Conservation (phyloP, 2,113 vertebrate genomes). For the Nothobranchius furzeri region DNA sequence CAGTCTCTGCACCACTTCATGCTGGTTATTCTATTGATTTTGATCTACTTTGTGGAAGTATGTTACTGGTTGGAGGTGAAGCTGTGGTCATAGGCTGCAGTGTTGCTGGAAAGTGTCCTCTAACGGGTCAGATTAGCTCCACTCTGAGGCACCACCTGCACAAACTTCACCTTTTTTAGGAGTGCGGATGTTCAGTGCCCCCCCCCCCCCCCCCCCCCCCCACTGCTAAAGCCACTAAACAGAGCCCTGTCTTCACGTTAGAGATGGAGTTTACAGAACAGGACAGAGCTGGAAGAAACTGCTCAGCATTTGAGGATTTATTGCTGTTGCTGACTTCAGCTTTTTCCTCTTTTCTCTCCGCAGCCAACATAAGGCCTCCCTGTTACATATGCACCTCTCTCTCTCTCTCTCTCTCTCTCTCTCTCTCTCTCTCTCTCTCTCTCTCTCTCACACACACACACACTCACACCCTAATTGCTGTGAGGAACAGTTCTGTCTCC, state of each 20-base stretch:
- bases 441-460: too few species aligned
- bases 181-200: slow-evolving; percentile 42
- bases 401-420: not conserved
- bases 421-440: too few species aligned
- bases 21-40: slow-evolving; percentile 70
- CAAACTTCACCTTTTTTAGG: slow-evolving; percentile 41
- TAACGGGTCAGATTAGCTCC: slow-evolving; percentile 45
- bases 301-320: slow-evolving; percentile 69
- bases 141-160: slow-evolving; percentile 42
- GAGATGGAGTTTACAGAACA: slow-evolving; percentile 59
- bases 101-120: slow-evolving; percentile 57
- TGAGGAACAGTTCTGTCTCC: slow-evolving; percentile 63
- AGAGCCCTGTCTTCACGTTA: slow-evolving; percentile 48
- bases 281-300: slow-evolving; percentile 57
- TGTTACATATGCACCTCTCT: slow-evolving; percentile 61
- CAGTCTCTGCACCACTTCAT: slow-evolving; percentile 59
- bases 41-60: slow-evolving; percentile 41
- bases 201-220: slow-evolving; percentile 65
- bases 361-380: slow-evolving; percentile 54
- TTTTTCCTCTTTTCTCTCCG: slow-evolving; percentile 54
- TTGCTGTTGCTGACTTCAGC: slow-evolving; percentile 71
- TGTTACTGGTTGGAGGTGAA: slow-evolving; percentile 64
- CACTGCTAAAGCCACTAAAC: slow-evolving; percentile 71
- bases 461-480: slow-evolving; percentile 58
- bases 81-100: slow-evolving; percentile 57